Percentiles rank a stretch among this genome's conserved stretches.
Conservation (phyloP, 2,888 invertebrate genomes). For the Mycalesis mineus region DNA sequence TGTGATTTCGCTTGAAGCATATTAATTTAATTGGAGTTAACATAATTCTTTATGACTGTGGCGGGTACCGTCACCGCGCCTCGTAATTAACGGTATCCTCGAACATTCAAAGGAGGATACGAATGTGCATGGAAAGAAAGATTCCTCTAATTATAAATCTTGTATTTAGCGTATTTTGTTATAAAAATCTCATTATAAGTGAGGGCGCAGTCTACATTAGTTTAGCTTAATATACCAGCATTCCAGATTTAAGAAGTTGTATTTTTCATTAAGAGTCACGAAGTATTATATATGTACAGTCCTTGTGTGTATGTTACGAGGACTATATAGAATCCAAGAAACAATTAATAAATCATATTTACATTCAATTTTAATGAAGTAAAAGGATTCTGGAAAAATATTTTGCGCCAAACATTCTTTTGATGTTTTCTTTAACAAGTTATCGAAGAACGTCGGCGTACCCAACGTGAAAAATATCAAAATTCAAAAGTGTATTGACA, state of each 20-base stretch:
- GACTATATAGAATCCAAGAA: too few species aligned
- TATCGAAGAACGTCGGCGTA: not conserved
- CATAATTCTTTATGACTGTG: slow-evolving; percentile 4
- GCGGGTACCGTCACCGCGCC: not conserved
- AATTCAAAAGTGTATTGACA: slow-evolving; percentile 4
- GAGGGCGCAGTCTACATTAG: too few species aligned
- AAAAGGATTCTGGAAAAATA: not conserved
- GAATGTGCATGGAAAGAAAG: not conserved
- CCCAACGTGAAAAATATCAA: not conserved
- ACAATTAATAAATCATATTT: too few species aligned
- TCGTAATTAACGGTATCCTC: slow-evolving; percentile 7
- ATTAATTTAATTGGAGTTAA: slow-evolving; percentile 21
- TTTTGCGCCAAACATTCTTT: not conserved
- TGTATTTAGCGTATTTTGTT: not conserved
- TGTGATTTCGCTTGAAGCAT: slow-evolving; percentile 8
- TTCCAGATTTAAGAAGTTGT: too few species aligned
- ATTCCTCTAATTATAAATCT: slow-evolving; percentile 7
- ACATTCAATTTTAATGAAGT: not conserved
- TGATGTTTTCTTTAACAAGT: not conserved
- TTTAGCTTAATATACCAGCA: too few species aligned
- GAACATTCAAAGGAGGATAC: slow-evolving; percentile 6
- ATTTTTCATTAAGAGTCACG: too few species aligned
- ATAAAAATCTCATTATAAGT: not conserved
- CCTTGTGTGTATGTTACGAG: too few species aligned
- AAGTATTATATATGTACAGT: too few species aligned